phyloP scores from a whole-genome alignment of 2,797 vertebrate genomes.

The Fundulus diaphanus region DNA sequence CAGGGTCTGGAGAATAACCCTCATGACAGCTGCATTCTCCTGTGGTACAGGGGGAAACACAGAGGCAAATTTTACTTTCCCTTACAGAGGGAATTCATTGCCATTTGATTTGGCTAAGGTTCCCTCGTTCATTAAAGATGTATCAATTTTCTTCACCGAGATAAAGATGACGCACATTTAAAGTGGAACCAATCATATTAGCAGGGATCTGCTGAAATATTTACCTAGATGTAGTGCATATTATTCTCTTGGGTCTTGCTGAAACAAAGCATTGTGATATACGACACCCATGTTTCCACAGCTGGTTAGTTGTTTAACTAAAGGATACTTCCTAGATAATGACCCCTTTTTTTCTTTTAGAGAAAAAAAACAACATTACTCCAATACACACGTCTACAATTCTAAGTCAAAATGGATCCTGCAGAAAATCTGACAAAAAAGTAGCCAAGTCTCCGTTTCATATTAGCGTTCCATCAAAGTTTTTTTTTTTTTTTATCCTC shows the following conservation, averaged over 20 bases:
- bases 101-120: background rate
- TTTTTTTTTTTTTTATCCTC: too few relatives aligned
- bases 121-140: slow-evolving; percentile 22
- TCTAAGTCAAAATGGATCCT: too few relatives aligned
- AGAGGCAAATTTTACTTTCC: slow-evolving; percentile 38
- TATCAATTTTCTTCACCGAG: slow-evolving; percentile 28
- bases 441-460: too few relatives aligned
- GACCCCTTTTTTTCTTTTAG: background rate
- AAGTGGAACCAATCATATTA: background rate
- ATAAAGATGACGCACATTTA: slow-evolving; percentile 2
- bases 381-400: background rate
- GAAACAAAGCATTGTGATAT: background rate
- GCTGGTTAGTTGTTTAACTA: background rate
- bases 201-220: background rate
- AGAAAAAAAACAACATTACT: background rate
- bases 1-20: slow-evolving; percentile 91
- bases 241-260: background rate
- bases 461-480: too few relatives aligned
- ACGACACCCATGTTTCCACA: background rate
- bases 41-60: slow-evolving; percentile 61
- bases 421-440: too few relatives aligned
- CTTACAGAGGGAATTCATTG: slow-evolving; percentile 39
- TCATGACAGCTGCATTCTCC: slow-evolving; percentile 98
- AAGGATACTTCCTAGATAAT: background rate
- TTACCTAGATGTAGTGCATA: too few relatives aligned